These are phyloP conservation scores for Cheilosia scutellata DNA, from an alignment of 2,888 invertebrate species.

Conservation along the genomic window DNA sequence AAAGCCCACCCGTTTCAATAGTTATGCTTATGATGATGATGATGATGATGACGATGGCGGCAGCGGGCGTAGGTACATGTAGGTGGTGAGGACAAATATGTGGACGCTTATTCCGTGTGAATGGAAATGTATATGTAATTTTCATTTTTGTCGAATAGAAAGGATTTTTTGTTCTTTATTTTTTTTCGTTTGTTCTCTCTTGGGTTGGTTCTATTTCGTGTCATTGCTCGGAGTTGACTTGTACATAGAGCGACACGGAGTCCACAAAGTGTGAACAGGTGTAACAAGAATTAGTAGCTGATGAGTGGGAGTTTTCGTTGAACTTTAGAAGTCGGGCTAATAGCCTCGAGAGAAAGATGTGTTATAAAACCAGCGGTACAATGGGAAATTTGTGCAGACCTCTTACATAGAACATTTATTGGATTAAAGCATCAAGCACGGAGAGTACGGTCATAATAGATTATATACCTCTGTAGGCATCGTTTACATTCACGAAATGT, in stretches of 20 bases:
- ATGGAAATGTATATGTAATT: constrained; percentile 56
- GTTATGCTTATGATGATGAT: constrained; percentile 16
- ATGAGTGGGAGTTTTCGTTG: background rate
- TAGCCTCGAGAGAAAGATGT: background rate
- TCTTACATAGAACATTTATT: background rate
- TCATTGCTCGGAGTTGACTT: constrained; percentile 52
- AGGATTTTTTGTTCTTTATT: constrained; percentile 20
- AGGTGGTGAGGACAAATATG: constrained; percentile 28
- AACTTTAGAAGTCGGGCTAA: background rate
- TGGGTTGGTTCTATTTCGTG: constrained; percentile 57
- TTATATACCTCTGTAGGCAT: no score
- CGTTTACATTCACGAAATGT: no score
- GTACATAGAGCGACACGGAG: constrained; percentile 5
- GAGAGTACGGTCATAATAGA: no score
- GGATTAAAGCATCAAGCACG: background rate
- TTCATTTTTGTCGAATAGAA: constrained; percentile 56
- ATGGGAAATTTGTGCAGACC: background rate
- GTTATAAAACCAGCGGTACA: background rate
- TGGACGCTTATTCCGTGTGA: constrained; percentile 47
- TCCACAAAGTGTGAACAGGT: constrained; percentile 31
- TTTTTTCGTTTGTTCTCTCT: constrained; percentile 16
- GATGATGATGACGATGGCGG: background rate
- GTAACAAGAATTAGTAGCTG: constrained; percentile 2
- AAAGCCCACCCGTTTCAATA: constrained; percentile 51
- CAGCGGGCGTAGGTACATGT: background rate